Base-by-base conservation (phyloP, 1,140 invertebrate species). In the Lutraria rhynchaena region DNA sequence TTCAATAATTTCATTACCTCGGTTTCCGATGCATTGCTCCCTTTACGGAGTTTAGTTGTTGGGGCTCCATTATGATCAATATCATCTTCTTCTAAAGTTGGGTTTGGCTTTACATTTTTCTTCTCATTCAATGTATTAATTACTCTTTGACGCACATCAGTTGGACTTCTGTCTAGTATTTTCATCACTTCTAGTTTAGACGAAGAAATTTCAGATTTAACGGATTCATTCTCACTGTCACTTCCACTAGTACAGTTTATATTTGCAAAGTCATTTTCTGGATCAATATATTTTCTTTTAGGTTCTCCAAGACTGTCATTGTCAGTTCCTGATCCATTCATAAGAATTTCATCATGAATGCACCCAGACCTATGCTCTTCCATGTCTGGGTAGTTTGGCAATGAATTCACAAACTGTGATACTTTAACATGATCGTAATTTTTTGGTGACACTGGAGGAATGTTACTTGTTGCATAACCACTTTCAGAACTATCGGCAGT, bases 151-250 rank as follows among this genome's bases (percentile, higher is more conserved):
- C 49, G 24, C 22, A 80, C 76, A 58, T 70, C 33, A 58, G 65
- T 70, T 29, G 76, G 76, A 31, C 76, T 80, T 41, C 37, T 41
- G n/a, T 69, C 63, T 35, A 80, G 76, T 1, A 80, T 31, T 61
- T 80, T 80, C 76, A 80, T 80, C 1, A 80, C 65, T 67, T 80
- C 76, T 22, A 80, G 37, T 27, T 70, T 69, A 19, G 76, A 69
- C 0, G 41, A 49, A n/a, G 76, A 80, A 9, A 4, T 11, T 70
- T 70, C 37, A 57, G 60, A 60, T 27, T 63, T 75, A 5, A 60
- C n/a, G 27, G 61, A 65, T 44, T 70, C 37, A 46, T 60, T 70
- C 15, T 80, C 76, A 41, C 61, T 41, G n/a, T 80, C 76, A 60
- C 76, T 80, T 19, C 76, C 76, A 80, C 76, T 80, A 7, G 29